A percentile compares a stretch with the other conserved stretches of the same genome.
Conservation (phyloP, 2,113 vertebrate species). For the Sturnira hondurensis region DNA sequence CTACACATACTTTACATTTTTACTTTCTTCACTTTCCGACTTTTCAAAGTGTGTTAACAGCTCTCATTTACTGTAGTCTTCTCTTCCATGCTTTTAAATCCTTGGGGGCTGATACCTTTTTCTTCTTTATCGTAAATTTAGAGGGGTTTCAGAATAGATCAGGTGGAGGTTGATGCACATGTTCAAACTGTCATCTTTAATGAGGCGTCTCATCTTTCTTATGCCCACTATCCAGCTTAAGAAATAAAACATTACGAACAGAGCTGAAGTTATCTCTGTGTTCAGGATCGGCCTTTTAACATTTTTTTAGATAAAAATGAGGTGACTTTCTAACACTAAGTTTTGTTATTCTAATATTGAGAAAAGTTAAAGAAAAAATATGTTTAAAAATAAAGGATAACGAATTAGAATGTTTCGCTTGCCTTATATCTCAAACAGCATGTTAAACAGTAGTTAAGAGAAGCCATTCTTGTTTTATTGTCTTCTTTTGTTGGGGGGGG, state of each 20-base stretch:
- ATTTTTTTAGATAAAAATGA: neutral
- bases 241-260: neutral
- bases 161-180: neutral
- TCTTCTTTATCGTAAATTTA: neutral
- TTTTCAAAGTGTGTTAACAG: neutral
- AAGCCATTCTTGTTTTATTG: neutral
- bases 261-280: neutral
- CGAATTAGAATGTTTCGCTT: slow-evolving; percentile 8
- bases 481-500: neutral
- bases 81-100: neutral
- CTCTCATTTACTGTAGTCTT: neutral
- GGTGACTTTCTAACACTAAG: neutral
- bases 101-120: neutral
- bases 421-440: neutral
- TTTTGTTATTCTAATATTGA: neutral
- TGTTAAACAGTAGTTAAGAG: neutral
- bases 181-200: neutral
- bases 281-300: neutral
- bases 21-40: neutral
- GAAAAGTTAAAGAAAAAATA: neutral
- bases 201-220: neutral
- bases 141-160: neutral
- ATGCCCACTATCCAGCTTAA: neutral
- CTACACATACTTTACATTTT: neutral
- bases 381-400: neutral